phyloP scores from a whole-genome alignment of 1,140 invertebrate genomes.

The Scylla paramamosain region DNA sequence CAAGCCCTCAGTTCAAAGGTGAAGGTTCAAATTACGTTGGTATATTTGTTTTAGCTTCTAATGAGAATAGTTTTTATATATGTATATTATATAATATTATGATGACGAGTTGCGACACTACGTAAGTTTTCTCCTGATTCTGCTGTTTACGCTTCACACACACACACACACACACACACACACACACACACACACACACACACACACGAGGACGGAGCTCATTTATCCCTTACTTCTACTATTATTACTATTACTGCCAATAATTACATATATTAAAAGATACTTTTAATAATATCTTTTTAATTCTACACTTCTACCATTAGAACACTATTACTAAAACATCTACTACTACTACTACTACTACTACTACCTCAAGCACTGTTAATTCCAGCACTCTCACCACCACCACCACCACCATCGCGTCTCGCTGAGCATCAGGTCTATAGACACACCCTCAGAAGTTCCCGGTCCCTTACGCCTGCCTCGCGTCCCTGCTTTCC shows the following conservation, averaged over 20 bases:
- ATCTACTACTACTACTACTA: conserved; percentile 23
- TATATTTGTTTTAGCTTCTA: neutral
- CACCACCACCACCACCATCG: no score
- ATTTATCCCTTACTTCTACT: neutral
- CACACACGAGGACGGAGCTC: neutral
- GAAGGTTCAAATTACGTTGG: conserved; percentile 4
- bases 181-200: conserved; percentile 20
- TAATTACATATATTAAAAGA: neutral
- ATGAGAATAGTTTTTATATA: conserved; percentile 43
- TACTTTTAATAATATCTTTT: no score
- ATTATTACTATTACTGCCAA: neutral
- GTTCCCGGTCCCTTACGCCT: no score
- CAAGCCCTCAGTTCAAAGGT: conserved; percentile 20
- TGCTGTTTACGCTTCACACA: neutral
- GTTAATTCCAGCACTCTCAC: no score
- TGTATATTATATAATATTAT: conserved; percentile 5
- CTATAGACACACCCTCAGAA: no score
- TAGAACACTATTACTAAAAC: no score
- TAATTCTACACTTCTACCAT: no score
- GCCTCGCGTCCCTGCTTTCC: no score
- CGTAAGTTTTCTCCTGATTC: neutral
- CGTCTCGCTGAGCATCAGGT: no score
- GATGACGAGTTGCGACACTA: neutral
- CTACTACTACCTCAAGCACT: neutral
- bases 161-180: conserved; percentile 20